A percentile compares a stretch with the other conserved stretches of the same genome.
These are phyloP conservation scores for Aphyosemion australe DNA, from an alignment of 2,113 vertebrate genomes.

Conservation along the genomic window DNA sequence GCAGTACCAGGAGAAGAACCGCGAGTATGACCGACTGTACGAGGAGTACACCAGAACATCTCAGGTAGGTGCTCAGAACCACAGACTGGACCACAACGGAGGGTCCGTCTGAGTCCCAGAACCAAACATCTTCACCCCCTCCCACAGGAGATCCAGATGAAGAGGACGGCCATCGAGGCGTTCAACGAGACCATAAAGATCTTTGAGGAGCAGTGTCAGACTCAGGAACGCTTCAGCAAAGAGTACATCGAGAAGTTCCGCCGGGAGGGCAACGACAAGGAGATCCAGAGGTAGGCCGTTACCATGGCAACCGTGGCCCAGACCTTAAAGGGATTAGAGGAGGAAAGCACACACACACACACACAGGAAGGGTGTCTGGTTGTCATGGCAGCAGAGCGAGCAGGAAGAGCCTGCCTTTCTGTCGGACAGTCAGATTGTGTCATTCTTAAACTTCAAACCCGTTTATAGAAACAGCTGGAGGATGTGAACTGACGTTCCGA, in stretches of 20 bases:
- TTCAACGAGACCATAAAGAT: slow-evolving; percentile 99
- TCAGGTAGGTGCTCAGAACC: slow-evolving; percentile 72
- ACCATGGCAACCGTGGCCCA: slow-evolving; percentile 8
- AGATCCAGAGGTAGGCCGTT: slow-evolving; percentile 91
- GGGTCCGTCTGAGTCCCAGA: too few species aligned
- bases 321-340: neutral
- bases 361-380: slow-evolving; percentile 2
- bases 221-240: slow-evolving; percentile 97
- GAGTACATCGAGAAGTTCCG: slow-evolving; percentile 99
- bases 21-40: slow-evolving; percentile 97
- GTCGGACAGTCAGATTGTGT: neutral
- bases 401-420: neutral
- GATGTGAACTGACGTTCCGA: too few species aligned
- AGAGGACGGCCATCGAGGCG: slow-evolving; percentile 97
- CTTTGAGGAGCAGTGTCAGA: slow-evolving; percentile 99
- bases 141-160: slow-evolving; percentile 96
- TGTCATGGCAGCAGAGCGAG: slow-evolving; percentile 24
- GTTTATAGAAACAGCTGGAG: too few species aligned
- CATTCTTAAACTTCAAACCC: too few species aligned
- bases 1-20: slow-evolving; percentile 98
- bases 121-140: too few species aligned
- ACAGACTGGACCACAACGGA: too few species aligned
- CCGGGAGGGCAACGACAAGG: slow-evolving; percentile 96
- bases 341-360: neutral
- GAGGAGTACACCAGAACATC: slow-evolving; percentile 98